phyloP scores from a whole-genome alignment of 1,140 invertebrate genomes.

The Tetraneura akinire region DNA sequence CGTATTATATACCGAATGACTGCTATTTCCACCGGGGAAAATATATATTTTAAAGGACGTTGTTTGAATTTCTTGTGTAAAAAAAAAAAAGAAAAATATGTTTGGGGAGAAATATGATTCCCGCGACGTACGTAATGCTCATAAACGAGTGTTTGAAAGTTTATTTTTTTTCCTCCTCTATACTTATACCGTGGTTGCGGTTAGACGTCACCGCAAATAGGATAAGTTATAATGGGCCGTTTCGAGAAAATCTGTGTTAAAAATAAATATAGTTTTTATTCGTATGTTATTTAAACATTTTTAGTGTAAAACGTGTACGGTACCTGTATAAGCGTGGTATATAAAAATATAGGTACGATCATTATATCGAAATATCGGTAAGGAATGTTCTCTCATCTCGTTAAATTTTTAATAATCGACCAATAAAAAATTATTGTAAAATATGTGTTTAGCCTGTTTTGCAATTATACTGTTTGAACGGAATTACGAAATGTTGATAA shows the following conservation, averaged over 20 bases:
- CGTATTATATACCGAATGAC: constrained; percentile 9
- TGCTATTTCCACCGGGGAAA: neutral
- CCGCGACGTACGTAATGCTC: neutral
- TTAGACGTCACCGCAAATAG: constrained; percentile 1
- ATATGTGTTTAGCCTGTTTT: too few species aligned
- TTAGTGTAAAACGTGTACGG: too few species aligned
- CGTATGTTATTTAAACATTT: too few species aligned
- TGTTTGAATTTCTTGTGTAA: constrained; percentile 26
- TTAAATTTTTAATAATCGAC: too few species aligned
- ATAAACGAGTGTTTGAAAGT: constrained; percentile 40
- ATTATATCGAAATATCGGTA: too few species aligned
- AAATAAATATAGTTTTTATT: neutral
- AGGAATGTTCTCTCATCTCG: too few species aligned
- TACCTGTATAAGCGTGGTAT: too few species aligned
- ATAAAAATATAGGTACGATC: too few species aligned
- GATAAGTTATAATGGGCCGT: constrained; percentile 32
- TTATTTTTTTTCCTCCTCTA: neutral
- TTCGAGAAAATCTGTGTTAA: neutral
- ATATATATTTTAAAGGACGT: neutral
- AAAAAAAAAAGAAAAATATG: neutral
- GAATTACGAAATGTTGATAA: too few species aligned
- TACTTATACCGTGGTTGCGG: neutral
- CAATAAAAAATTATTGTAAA: too few species aligned
- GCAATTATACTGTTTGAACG: too few species aligned
- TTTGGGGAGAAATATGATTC: constrained; percentile 36